phyloP scores from a whole-genome alignment of 2,797 vertebrate species.

The Microctenopoma lineatum region DNA sequence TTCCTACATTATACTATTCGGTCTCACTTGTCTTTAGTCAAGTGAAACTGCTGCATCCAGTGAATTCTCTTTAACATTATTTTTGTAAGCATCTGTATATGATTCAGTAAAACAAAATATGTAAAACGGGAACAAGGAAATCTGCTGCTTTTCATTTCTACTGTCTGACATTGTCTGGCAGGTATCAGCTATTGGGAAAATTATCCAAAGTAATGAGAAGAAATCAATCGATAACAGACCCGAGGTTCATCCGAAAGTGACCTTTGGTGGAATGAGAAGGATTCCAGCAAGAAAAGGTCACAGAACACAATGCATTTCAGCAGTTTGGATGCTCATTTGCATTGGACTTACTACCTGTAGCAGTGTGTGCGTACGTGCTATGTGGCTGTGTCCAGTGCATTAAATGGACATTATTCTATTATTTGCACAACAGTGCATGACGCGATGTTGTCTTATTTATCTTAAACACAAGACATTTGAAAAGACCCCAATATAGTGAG shows the following conservation, averaged over 20 bases:
- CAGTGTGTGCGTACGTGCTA: too few relatives aligned
- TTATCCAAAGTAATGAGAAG: slow-evolving; percentile 18
- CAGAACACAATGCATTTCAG: slow-evolving; percentile 5
- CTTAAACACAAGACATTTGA: too few relatives aligned
- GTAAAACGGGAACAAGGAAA: not conserved
- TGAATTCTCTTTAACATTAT: too few relatives aligned
- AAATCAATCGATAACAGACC: slow-evolving; percentile 34
- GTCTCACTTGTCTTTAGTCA: not conserved
- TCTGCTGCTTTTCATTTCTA: not conserved
- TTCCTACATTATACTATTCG: not conserved
- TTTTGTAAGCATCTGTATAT: too few relatives aligned
- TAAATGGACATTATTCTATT: too few relatives aligned
- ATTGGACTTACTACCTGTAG: not conserved
- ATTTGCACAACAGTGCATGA: not conserved
- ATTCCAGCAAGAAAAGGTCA: slow-evolving; percentile 29
- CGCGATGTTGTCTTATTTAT: not conserved
- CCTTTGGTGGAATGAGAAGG: slow-evolving; percentile 26
- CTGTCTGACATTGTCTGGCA: not conserved
- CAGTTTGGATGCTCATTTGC: not conserved
- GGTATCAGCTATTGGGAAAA: not conserved
- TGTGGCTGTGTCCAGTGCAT: too few relatives aligned
- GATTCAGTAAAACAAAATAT: too few relatives aligned
- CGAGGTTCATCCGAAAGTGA: slow-evolving; percentile 22
- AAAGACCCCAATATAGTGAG: too few relatives aligned
- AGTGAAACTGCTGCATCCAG: too few relatives aligned